Evolutionary conservation across 2,113 vertebrate species (phyloP).

Genomic region (Aspidoscelis tigris): DNA sequence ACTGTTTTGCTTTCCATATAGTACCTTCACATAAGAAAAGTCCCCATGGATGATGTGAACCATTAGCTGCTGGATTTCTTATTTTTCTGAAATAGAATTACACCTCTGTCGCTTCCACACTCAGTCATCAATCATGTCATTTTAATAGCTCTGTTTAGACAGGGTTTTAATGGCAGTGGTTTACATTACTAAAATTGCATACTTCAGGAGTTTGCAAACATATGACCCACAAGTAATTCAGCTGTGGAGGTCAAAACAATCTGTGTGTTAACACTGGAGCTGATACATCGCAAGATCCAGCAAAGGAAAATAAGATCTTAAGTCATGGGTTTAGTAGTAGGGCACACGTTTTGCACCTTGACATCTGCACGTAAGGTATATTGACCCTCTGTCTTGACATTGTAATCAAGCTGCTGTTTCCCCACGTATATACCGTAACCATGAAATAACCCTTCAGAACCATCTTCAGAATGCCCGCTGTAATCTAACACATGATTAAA

Average conservation of each 20-base stretch:
- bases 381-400: not conserved
- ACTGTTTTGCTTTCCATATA: not conserved
- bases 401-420: not conserved
- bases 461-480: not conserved
- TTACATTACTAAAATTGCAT: constrained; percentile 20
- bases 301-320: no score
- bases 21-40: not conserved
- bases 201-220: constrained; percentile 6
- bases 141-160: constrained; percentile 5
- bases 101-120: not conserved
- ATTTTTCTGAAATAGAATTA: constrained; percentile 10
- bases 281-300: no score
- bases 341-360: not conserved
- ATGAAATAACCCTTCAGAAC: not conserved
- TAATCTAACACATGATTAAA: not conserved
- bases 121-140: constrained; percentile 16
- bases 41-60: not conserved
- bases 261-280: not conserved
- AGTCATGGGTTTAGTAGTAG: not conserved
- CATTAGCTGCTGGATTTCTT: constrained; percentile 4
- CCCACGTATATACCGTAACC: not conserved
- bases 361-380: not conserved
- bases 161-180: not conserved
- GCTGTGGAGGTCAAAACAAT: not conserved
- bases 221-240: not conserved